Evolutionary conservation across 2,888 invertebrate genomes (phyloP), one percentile per base, ranked within the genome.

Genomic region (Scaptomyza caliginosa): DNA sequence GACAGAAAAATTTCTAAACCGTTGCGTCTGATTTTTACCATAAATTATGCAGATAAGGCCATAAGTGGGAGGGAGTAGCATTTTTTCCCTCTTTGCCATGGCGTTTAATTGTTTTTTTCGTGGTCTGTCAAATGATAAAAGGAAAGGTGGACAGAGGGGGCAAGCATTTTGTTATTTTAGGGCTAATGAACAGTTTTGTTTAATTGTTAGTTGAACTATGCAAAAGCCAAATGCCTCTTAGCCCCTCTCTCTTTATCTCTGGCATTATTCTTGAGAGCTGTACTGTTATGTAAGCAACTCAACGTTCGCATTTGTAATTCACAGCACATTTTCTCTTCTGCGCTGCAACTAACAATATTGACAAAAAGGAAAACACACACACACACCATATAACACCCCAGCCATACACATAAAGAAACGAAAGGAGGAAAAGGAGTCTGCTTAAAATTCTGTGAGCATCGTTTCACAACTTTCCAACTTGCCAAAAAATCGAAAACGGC

Each of bases 381-480:
- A 36, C 39, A 46, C 24, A 36, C 34, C n/a, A n/a, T n/a, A n/a
- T n/a, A n/a, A 23, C 16, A 5, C 6, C 19, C 5, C 28, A 34
- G 1, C 19, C 16, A 28, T 6, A 52, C 7, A 50, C 8, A 42
- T 32, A 32, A 16, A 40, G n/a, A 52, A 17, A 11, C 10, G 46
- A 62, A 42, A 49, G 55, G 51, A 73, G 40, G 60, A 54, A 74
- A 60, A 65, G 54, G 67, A 78, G 58, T 49, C 84, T 90, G 84
- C 80, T 89, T 90, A 89, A 89, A 90, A 89, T 89, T 89, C 89
- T 77, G 79, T 76, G 81, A 90, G 90, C 89, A 90, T 88, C 90
- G 86, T 90, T 89, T 89, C 90, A 89, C 89, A 90, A 90, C 89
- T 89, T 89, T 88, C 89, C 89, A 89, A 82, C 89, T 89, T 87